Evolutionary conservation across 1,140 invertebrate genomes (phyloP), one percentile per base, ranked within the genome.

Genomic region (Physella acuta): DNA sequence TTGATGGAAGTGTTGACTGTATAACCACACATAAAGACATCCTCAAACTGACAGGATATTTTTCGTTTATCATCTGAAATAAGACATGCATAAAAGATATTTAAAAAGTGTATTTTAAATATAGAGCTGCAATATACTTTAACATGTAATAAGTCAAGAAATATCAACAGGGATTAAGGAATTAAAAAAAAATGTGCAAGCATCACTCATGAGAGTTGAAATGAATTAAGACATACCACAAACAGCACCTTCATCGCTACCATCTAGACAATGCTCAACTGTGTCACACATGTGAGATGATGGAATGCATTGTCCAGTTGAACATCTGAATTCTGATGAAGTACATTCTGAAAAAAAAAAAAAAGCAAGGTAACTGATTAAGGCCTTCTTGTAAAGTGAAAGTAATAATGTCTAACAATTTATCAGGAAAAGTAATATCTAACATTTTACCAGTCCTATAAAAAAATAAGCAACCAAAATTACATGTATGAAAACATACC

Each of bases 251-350:
- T 90, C 89, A 78, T 90, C 90, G 14, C 85, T 87, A 20, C 85
- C 85, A 79, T 90, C 86, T 1, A 67, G 66, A 75, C 86, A 87
- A 63, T 87, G 80, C 0, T 67, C 37, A 3, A 76, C 63, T 0
- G 79, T 70, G 70, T 87, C 84, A 78, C 86, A 87, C 17, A 76
- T 70, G 92, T 93, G 95, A 79, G 93, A 92, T 69, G 89, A 90
- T 0, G 94, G 93, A 70, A 99, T 97, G 82, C 95, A 98, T 2
- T 74, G 71, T 4, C 75, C 76, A 73, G 64, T 73, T 3, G 34
- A 30, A 74, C 81, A 82, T 34, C 72, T 68, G 68, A 75, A 82
- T 64, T 81, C 78, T n/a, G 63, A 26, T 0, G 24, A 36, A 11
- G 52, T 75, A 59, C 79, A 80, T 3, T 26, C 78, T 80, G 68